Evolutionary conservation across 2,797 vertebrate genomes (phyloP).

Genomic region (Diceros bicornis): DNA sequence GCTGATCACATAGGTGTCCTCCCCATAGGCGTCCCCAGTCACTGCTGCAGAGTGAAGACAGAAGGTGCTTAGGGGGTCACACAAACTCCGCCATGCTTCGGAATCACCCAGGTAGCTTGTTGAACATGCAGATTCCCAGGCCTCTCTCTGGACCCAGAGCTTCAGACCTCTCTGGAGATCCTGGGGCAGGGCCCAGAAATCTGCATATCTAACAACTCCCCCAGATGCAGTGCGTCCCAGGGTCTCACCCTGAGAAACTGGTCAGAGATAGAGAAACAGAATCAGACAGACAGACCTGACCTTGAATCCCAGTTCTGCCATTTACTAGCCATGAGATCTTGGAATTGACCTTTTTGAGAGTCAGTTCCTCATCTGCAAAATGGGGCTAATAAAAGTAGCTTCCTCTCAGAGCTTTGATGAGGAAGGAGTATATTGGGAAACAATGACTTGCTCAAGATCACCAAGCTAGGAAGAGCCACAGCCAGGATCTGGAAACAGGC

Average conservation of each 20-base stretch:
- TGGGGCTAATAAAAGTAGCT: not conserved
- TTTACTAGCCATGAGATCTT: not conserved
- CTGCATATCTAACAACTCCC: not conserved
- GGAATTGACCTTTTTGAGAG: not conserved
- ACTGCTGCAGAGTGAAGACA: slow-evolving; percentile 78
- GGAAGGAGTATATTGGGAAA: not conserved
- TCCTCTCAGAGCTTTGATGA: not conserved
- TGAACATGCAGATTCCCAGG: not conserved
- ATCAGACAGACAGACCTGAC: not conserved
- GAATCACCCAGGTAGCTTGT: not conserved
- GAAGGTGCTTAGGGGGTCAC: not conserved
- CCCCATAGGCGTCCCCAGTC: slow-evolving; percentile 79
- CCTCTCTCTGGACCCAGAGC: not conserved
- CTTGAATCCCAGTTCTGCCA: not conserved
- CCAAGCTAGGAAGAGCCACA: not conserved
- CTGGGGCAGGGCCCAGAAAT: not conserved
- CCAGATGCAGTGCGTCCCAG: not conserved
- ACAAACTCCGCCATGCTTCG: not conserved
- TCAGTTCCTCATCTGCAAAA: not conserved
- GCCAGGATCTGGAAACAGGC: not conserved
- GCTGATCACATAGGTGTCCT: slow-evolving; percentile 84
- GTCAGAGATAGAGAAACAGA: not conserved
- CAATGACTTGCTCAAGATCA: not conserved
- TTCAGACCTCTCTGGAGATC: not conserved
- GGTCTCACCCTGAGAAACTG: not conserved